phyloP scores from a whole-genome alignment of 2,113 vertebrate species.

The Sclerurus mexicanus region DNA sequence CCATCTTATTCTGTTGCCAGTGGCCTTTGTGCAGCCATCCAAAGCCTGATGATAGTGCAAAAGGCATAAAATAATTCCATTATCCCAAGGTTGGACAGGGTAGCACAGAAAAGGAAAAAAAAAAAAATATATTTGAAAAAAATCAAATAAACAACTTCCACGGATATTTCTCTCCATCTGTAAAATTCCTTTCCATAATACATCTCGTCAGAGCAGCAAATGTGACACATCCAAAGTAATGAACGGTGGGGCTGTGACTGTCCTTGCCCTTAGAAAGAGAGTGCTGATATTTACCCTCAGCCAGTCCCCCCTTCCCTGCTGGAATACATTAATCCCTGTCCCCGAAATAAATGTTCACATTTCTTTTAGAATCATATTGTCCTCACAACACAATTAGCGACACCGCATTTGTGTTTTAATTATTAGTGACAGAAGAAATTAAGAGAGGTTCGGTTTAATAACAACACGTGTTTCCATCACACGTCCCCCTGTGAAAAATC shows the following conservation, averaged over 20 bases:
- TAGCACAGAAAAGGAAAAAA: slow-evolving; percentile 21
- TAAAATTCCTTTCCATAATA: slow-evolving; percentile 64
- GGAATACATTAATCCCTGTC: slow-evolving; percentile 23
- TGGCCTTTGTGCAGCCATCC: slow-evolving; percentile 80
- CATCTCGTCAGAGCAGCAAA: slow-evolving; percentile 75
- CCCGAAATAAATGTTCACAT: not conserved
- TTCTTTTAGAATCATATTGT: not conserved
- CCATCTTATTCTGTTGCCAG: slow-evolving; percentile 79
- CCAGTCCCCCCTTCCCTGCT: not conserved
- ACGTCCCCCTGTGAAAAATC: not conserved
- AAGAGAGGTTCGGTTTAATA: not conserved
- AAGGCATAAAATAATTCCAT: slow-evolving; percentile 82
- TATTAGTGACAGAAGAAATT: not conserved
- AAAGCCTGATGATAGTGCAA: slow-evolving; percentile 72
- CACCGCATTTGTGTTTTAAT: not conserved
- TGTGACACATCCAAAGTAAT: slow-evolving; percentile 77
- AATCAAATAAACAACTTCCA: slow-evolving; percentile 73
- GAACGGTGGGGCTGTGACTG: slow-evolving; percentile 55
- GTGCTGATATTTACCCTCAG: slow-evolving; percentile 40
- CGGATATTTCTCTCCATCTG: slow-evolving; percentile 68
- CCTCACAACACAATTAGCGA: not conserved
- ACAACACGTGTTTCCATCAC: rapidly evolving
- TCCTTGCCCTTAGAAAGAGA: slow-evolving; percentile 27
- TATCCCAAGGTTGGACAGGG: slow-evolving; percentile 74
- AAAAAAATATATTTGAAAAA: not conserved